Evolutionary conservation across 2,888 invertebrate genomes (phyloP), one percentile per base, ranked within the genome.

Genomic region (Hemistola chrysoprasaria): DNA sequence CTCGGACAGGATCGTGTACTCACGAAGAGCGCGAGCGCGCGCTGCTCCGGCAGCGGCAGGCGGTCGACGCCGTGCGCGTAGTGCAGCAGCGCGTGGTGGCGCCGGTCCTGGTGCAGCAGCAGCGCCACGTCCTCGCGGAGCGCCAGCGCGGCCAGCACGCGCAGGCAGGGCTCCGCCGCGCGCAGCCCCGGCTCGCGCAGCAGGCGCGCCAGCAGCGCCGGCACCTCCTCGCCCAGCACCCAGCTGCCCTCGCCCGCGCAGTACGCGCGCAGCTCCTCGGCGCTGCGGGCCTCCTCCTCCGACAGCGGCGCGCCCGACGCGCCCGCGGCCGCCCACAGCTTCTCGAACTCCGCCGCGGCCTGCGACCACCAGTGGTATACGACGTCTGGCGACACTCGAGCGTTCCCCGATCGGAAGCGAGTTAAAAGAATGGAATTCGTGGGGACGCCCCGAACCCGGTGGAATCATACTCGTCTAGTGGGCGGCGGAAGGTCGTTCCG

Each of bases 201-300:
- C 16, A 16, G 4, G 3, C 16, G 42, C 3, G 16, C 16, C 16
- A 97, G 91, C 72, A 97, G 95, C 38, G 91, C 90, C 27, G 97
- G 91, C 79, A 97, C 97, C 59, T 95, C 94, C 64, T 97, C 97
- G 6, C 97, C 95, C 10, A 97, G 90, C 40, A 96, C 96, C 97
- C 97, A 97, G 64, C 96, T 95, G 40, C 97, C 97, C 71, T 97
- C 97, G 59, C 95, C 95, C 56, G 94, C 95, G 57, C 97, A 92
- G 82, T 97, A 97, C 78, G 96, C 95, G 70, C 94, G 93, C 59
- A 97, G 84, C 84, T 97, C 97, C 61, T 94, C 93, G 70, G 97
- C 83, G 56, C 93, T 94, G 59, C 91, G 90, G 67, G 91, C 91
- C 72, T 97, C 97, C 46, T 95, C 95, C 6, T 92, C 91, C 34